Base-by-base conservation (phyloP, 2,113 vertebrate species). In the Nymphicus hollandicus region DNA sequence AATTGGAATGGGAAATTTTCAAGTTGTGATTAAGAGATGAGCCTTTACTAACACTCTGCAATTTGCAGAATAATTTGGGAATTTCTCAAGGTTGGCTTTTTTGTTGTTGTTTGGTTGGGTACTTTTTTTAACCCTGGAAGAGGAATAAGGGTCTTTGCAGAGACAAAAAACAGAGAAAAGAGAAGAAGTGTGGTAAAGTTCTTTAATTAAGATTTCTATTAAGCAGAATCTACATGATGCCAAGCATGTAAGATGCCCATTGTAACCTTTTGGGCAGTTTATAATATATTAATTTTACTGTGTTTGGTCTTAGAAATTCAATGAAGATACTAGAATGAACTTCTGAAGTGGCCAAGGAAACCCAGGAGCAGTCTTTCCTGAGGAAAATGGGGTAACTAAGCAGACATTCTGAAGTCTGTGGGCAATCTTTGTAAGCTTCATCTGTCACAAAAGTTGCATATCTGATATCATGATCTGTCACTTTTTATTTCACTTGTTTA, bases 401-500 rank as follows among this genome's bases (percentile, higher is more conserved):
- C 63, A 91, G 85, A 77, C 35, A 1, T 88, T 93, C 71, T 78
- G 85, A 96, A 95, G 85, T 89, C 96, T 96, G 72, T 96, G 91
- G 92, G 93, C 86, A 94, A 92, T 93, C 95, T 76, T 93, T 88
- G 61, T 79, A 79, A 96, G 71, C 66, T 93, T 91, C 87, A 89
- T 96, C 94, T 96, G 94, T 96, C 96, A 97, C 73, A 87, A 96
- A 85, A 82, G 41, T 96, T 94, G 69, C 23, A 76, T 79, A 71
- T 95, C 96, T 96, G 81, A 91, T 82, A 94, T n/a, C 37, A 74
- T 94, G 52, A 91, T 92, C 96, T 97, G 96, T 96, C 95, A 94
- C 93, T 89, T 97, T 94, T 84, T 92, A 94, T 96, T 95, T 93
- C 66, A 66, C 90, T 96, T 96, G 86, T 91, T 96, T 96, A 94